Evolutionary conservation across 2,888 invertebrate genomes (phyloP), one percentile per base, ranked within the genome.

Genomic region (Parapristionchus giblindavisi): DNA sequence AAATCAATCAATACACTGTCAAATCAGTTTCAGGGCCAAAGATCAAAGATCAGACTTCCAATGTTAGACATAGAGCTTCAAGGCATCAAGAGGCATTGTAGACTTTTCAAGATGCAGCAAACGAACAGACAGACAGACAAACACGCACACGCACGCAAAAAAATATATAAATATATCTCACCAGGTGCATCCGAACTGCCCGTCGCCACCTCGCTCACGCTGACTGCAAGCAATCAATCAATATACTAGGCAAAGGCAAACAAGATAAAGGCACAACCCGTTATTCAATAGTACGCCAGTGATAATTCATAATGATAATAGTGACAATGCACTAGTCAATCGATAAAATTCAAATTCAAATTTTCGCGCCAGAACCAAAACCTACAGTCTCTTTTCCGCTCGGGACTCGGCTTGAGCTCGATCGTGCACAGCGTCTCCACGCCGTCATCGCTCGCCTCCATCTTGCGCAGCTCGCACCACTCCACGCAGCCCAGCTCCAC

Each of bases 351-450:
- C 27, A 14, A 29, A 27, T 65, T 65, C 14, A 65, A 34, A 65
- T 17, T 17, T n/a, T 21, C 14, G 14, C 60, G 14, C 27, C 27
- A n/a, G n/a, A n/a, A n/a, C n/a, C n/a, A n/a, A n/a, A n/a, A 51
- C 83, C 78, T 66, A 87, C 85, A 87, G 75, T 86, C 85, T 79
- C 87, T 75, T 24, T 75, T 81, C 27, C 87, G 76, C 75, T 85
- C 81, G 6, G 87, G 87, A 72, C 84, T 85, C 43, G 84, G 83
- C 61, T 84, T 85, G 79, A 82, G 80, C 36, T 85, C 83, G 58
- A 81, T 83, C 34, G 82, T 80, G 75, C 84, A 84, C 63, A 81
- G 85, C 3, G 86, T 87, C 6, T 84, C 85, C 17, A 83, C 80
- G 29, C 82, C 84, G 74, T 87, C 85, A 34, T 82, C 80, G 17